Conservation (phyloP, 2,113 vertebrate species). For the Cryptotis parvus region DNA sequence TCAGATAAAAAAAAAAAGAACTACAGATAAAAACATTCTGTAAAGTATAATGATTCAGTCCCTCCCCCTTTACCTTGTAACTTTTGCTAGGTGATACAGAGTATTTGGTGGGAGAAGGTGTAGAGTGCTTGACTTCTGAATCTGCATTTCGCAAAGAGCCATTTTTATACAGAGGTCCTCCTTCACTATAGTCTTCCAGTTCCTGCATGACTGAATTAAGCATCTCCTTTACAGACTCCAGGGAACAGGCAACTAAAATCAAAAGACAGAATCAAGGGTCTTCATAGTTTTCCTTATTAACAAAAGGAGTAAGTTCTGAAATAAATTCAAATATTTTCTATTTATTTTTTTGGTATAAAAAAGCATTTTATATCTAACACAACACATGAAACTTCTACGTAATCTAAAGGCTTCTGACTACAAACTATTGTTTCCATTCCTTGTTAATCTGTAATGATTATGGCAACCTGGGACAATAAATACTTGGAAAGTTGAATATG, state of each 20-base stretch:
- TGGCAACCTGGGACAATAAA: conserved; percentile 8
- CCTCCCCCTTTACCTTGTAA: conserved; percentile 88
- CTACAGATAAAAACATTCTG: conserved; percentile 22
- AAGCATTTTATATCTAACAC: conserved; percentile 14
- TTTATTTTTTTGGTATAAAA: neutral
- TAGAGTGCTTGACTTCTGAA: conserved; percentile 92
- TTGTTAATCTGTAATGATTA: neutral
- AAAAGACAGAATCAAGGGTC: neutral
- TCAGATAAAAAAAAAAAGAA: neutral
- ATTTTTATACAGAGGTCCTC: conserved; percentile 88
- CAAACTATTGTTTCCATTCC: neutral
- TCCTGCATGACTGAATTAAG: conserved; percentile 94
- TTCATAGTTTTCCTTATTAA: neutral
- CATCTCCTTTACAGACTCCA: conserved; percentile 95
- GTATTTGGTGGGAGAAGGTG: conserved; percentile 92
- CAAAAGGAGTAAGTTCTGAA: neutral
- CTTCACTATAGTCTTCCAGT: conserved; percentile 90
- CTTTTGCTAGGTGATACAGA: conserved; percentile 92
- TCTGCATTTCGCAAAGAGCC: conserved; percentile 86
- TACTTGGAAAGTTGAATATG: neutral
- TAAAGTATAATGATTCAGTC: neutral
- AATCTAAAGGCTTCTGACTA: conserved; percentile 7
- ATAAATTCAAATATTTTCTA: conserved; percentile 7
- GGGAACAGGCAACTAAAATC: conserved; percentile 91
- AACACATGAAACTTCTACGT: neutral